Percentiles rank a stretch among this genome's conserved stretches.
phyloP scores from a whole-genome alignment of 2,113 vertebrate species.

The Nannobrachium achirus region DNA sequence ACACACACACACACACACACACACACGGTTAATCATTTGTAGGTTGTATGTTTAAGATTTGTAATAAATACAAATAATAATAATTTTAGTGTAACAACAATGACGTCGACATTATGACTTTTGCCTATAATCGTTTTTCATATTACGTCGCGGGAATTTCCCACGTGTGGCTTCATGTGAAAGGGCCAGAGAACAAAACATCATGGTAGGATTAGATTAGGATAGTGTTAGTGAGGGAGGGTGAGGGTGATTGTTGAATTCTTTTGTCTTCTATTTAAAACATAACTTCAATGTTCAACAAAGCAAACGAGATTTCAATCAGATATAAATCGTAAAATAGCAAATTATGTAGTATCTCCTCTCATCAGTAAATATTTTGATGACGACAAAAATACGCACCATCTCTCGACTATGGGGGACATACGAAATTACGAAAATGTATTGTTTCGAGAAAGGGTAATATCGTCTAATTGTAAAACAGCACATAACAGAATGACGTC shows the following conservation, averaged over 20 bases:
- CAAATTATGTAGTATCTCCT: neutral
- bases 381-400: conserved; percentile 22
- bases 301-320: neutral
- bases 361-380: conserved; percentile 40
- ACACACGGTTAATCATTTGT: too few species aligned
- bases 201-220: too few species aligned
- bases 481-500: too few species aligned
- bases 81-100: too few species aligned
- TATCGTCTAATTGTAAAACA: rapidly evolving
- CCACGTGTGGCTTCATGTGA: conserved; percentile 35
- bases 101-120: too few species aligned
- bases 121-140: too few species aligned
- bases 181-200: conserved; percentile 7
- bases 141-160: conserved; percentile 39
- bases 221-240: too few species aligned
- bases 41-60: too few species aligned
- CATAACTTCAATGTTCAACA: neutral
- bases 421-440: rapidly evolving
- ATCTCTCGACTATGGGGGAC: conserved; percentile 15
- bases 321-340: neutral
- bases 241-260: neutral
- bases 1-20: too few species aligned
- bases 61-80: too few species aligned
- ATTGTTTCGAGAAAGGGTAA: neutral
- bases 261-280: neutral